Base-by-base conservation (phyloP, 2,797 vertebrate species). In the Coregonus ussuriensis region DNA sequence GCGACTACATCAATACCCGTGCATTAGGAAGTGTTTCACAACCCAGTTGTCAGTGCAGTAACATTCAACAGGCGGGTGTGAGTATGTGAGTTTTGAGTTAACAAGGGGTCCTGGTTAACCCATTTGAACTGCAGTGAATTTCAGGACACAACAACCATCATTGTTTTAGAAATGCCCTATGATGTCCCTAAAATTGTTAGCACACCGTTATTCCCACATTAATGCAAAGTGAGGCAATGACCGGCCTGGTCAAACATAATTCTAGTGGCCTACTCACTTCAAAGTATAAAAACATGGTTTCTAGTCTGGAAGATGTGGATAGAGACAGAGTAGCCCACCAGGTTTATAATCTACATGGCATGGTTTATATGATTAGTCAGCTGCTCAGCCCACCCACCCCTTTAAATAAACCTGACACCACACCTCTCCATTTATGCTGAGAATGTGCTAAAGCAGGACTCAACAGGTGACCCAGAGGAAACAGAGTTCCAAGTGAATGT, bases 101-200 rank as follows among this genome's bases (percentile, higher is more conserved):
- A 81, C n/a, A 81, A 77, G 79, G 84, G 89, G 89, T 90, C 91
- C 90, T 92, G 91, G 89, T 90, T 83, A 71, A 83, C 80, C 74
- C 77, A 77, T 75, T 75, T 62, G 41, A 75, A 62, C 2, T 72
- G 18, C 35, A 59, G 54, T 37, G 63, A 76, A 54, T 67, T 56
- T 47, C 47, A 29, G 21, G 4, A 69, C 9, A 56, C 41, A 47
- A 47, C 41, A 47, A 59, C 71, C 80, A 56, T 15, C 4, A 16
- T 15, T 2, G 29, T 53, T 74, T 11, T 25, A 21, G 37, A 4
- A 9, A 62, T 25, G 41, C 4, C n/a, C 4, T 29, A 2, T 67
- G 9, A 68, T 9, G 33, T 33, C 13, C 14, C 4, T 35, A 68
- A 68, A 68, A 68, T 47, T 9, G 16, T 6, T 70, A 15, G 47